A percentile compares a stretch with the other conserved stretches of the same genome.
phyloP scores from a whole-genome alignment of 2,888 invertebrate species.

The Antitype chi region DNA sequence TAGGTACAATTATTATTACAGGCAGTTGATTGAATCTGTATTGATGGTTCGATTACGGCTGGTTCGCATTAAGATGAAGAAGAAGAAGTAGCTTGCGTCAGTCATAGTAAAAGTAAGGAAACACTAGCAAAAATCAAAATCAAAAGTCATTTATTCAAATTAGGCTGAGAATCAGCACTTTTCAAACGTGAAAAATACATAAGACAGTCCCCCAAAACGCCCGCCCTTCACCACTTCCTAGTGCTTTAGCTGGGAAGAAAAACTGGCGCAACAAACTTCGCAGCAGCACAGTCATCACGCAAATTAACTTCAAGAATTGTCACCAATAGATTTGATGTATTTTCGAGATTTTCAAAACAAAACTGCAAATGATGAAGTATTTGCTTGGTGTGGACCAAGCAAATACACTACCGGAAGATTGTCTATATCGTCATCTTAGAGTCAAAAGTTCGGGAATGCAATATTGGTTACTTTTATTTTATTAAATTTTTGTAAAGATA shows the following conservation, averaged over 20 bases:
- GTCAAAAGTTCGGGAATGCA: too few relatives aligned
- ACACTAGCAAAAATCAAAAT: background rate
- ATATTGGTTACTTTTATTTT: too few relatives aligned
- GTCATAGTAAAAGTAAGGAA: background rate
- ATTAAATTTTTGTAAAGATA: too few relatives aligned
- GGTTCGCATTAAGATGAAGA: background rate
- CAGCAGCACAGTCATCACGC: background rate
- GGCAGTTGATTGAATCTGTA: constrained; percentile 5
- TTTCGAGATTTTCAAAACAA: background rate
- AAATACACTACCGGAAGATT: background rate
- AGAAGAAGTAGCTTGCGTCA: background rate
- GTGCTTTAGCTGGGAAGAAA: too few relatives aligned
- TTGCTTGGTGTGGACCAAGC: background rate
- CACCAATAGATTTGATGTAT: background rate
- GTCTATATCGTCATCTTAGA: background rate
- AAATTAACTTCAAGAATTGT: background rate
- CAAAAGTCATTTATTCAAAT: too few relatives aligned
- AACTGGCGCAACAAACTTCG: too few relatives aligned
- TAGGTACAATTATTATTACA: constrained; percentile 19
- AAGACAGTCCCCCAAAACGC: too few relatives aligned
- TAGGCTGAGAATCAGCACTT: too few relatives aligned
- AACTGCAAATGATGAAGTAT: background rate
- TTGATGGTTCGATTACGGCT: background rate
- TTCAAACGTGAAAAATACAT: too few relatives aligned
- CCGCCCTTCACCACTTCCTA: too few relatives aligned